These are phyloP conservation scores for Tiliacea citrago DNA, from an alignment of 2,888 invertebrate species.

Conservation along the genomic window DNA sequence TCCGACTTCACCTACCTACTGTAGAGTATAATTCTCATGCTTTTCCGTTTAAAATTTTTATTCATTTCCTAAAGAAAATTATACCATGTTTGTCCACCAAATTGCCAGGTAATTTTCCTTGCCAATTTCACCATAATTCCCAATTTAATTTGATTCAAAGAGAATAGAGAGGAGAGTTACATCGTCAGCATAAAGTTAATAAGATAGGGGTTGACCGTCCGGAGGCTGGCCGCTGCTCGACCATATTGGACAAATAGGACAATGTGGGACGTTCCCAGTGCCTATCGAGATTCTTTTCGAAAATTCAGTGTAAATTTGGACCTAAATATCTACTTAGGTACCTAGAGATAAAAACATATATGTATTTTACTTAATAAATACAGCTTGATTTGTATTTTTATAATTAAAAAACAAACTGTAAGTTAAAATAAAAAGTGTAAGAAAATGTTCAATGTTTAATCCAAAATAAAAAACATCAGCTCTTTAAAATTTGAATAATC, in stretches of 20 bases:
- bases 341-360: neutral
- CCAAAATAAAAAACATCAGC: slow-evolving; percentile 29
- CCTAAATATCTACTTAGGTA: slow-evolving; percentile 10
- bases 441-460: slow-evolving; percentile 22
- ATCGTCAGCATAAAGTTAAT: slow-evolving; percentile 80
- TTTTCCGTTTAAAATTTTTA: neutral
- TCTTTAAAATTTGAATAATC: slow-evolving; percentile 45
- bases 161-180: slow-evolving; percentile 50
- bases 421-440: slow-evolving; percentile 4
- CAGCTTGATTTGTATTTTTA: neutral
- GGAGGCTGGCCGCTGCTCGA: slow-evolving; percentile 47
- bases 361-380: neutral
- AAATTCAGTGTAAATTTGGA: slow-evolving; percentile 16
- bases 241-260: slow-evolving; percentile 59
- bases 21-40: neutral
- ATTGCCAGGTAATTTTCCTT: slow-evolving; percentile 13
- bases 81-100: slow-evolving; percentile 1
- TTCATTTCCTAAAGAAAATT: neutral
- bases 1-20: neutral
- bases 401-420: neutral
- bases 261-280: slow-evolving; percentile 22
- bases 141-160: slow-evolving; percentile 50
- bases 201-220: slow-evolving; percentile 71
- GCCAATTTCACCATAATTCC: neutral
- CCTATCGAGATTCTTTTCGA: slow-evolving; percentile 37